These are phyloP conservation scores for Diplolepis rosae DNA, from an alignment of 2,888 invertebrate genomes.

Conservation along the genomic window DNA sequence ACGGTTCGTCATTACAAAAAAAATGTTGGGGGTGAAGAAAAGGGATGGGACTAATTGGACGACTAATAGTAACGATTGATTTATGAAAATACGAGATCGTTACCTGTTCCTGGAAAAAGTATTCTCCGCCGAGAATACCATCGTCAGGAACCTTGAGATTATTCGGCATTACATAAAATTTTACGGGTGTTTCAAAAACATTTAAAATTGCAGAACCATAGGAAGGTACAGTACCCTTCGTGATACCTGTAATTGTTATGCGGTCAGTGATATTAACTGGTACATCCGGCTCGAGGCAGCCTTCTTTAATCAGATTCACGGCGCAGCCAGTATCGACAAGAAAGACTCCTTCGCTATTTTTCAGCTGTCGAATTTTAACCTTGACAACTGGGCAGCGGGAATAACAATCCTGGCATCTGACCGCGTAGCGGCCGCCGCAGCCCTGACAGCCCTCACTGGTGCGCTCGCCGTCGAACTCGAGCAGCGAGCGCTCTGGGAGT, in stretches of 20 bases:
- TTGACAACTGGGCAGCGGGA: constrained; percentile 7
- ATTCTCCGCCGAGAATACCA: neutral
- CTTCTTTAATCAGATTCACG: constrained; percentile 34
- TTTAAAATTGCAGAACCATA: neutral
- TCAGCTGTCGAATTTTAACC: neutral
- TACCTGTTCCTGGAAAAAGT: neutral
- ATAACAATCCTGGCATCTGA: neutral
- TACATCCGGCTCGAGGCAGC: constrained; percentile 5
- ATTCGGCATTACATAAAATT: neutral
- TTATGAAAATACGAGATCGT: neutral
- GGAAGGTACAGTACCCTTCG: neutral
- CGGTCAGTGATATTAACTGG: constrained; percentile 28
- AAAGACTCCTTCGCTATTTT: neutral
- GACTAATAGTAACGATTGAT: too few species aligned
- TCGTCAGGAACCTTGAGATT: neutral
- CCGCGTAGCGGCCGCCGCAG: neutral
- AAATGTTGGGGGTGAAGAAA: neutral
- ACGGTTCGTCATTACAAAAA: neutral
- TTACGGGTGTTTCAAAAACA: neutral
- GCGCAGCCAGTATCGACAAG: constrained; percentile 36
- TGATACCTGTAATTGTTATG: constrained; percentile 31
- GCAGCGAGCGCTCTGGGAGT: constrained; percentile 1
- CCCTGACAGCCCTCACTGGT: neutral
- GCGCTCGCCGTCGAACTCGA: neutral
- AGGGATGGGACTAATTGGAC: neutral